Evolutionary conservation across 2,888 invertebrate species (phyloP), one percentile per base, ranked within the genome.

Genomic region (Cryptocheilus praepositus): DNA sequence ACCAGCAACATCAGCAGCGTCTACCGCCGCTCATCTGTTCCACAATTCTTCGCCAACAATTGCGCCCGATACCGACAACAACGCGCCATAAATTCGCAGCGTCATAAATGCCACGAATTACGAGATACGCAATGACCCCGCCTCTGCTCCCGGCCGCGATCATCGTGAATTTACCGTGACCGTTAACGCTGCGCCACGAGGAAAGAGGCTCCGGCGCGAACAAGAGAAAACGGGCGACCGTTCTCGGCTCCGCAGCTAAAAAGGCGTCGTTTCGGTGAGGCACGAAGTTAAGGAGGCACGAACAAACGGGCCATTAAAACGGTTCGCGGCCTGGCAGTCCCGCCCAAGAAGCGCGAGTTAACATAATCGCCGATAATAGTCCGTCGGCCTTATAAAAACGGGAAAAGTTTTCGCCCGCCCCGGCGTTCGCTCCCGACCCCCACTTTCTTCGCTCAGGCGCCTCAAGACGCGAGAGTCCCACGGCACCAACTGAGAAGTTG

Each of bases 351-450:
- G 28, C 63, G 65, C 21, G 21, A 63, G 70, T 79, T 69, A 76
- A 82, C 83, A 84, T 86, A 85, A 86, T 87, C 84, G 77, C 80
- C 85, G 83, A 87, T 87, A 86, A 87, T 84, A 82, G 82, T 79
- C 81, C 74, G 76, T 74, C 79, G 78, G 81, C 81, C 36, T 86
- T 85, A 85, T 83, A 85, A 87, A 86, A 87, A 86, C 80, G 71
- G 64, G 76, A 76, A 79, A 79, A 77, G 56, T 79, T 79, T 77
- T 64, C 73, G 55, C 63, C 69, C 53, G 44, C 51, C 60, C 52
- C 11, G 19, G 56, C 22, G 16, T 61, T 61, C 22, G 28, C 58
- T 46, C n/a, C 25, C 53, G 13, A 8, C n/a, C 53, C 36, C 36
- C 4, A 8, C 36, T 7, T 11, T 36, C 4, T 36, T 49, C 8